These are phyloP conservation scores for Drosophila rhopaloa DNA, from an alignment of 1,140 invertebrate genomes.

Conservation along the genomic window DNA sequence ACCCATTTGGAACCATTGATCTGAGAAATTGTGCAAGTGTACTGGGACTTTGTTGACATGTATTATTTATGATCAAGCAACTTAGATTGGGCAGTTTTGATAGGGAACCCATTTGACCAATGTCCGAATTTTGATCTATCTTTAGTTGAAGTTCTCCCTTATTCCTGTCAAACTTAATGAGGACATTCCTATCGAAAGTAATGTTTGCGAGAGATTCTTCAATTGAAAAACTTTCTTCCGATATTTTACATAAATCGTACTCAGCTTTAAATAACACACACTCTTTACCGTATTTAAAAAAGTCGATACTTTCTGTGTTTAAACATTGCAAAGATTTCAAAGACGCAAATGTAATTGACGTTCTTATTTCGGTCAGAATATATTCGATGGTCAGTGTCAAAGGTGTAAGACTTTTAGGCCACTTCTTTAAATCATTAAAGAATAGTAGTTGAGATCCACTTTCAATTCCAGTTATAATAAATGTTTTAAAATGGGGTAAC, in stretches of 20 bases:
- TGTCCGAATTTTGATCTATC: background rate
- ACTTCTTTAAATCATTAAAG: background rate
- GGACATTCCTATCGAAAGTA: background rate
- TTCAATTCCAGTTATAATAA: background rate
- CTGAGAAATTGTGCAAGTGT: background rate
- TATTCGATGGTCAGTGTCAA: background rate
- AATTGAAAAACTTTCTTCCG: background rate
- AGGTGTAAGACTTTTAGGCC: background rate
- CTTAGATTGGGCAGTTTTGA: background rate
- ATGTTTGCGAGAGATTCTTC: background rate
- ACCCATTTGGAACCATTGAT: background rate
- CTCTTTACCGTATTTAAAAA: background rate
- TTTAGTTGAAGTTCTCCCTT: background rate
- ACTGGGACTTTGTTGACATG: too few relatives aligned
- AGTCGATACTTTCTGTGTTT: too few relatives aligned
- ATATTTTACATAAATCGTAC: background rate
- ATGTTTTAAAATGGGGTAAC: background rate
- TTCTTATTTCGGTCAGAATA: too few relatives aligned
- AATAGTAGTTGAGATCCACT: background rate
- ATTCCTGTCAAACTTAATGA: background rate
- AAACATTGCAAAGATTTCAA: too few relatives aligned
- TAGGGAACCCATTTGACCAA: background rate
- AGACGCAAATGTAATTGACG: too few relatives aligned
- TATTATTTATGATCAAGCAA: background rate
- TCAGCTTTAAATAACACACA: too few relatives aligned